Percentiles rank a stretch among this genome's conserved stretches.
These are phyloP conservation scores for Procambarus virginalis DNA, from an alignment of 1,140 invertebrate species.

Conservation along the genomic window DNA sequence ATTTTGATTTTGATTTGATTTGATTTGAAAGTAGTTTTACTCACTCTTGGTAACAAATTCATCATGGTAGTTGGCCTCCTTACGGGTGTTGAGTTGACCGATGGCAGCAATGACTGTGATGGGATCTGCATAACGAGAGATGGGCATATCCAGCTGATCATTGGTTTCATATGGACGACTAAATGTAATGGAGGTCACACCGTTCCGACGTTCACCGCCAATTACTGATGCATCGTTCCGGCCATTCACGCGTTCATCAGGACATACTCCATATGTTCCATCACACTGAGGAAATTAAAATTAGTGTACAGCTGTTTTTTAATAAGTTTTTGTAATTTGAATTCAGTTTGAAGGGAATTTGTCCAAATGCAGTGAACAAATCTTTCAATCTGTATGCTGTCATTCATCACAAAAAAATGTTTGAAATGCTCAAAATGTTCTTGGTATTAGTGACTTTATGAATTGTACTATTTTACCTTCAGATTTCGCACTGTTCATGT, in stretches of 20 bases:
- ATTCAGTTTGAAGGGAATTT: too few relatives aligned
- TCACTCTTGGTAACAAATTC: conserved; percentile 79
- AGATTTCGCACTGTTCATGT: too few relatives aligned
- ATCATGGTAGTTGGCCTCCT: conserved; percentile 88
- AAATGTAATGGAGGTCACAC: conserved; percentile 88
- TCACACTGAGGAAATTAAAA: conserved; percentile 73
- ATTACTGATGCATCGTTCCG: conserved; percentile 85
- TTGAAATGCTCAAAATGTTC: too few relatives aligned
- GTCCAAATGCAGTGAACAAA: too few relatives aligned
- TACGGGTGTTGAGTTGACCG: conserved; percentile 84
- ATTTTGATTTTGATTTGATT: too few relatives aligned
- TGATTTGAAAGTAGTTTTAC: not conserved
- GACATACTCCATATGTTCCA: conserved; percentile 87
- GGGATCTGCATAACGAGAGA: conserved; percentile 24
- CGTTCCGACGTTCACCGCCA: conserved; percentile 84
- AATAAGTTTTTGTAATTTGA: too few relatives aligned
- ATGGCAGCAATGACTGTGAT: conserved; percentile 87
- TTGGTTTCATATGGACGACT: conserved; percentile 84
- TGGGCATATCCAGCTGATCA: conserved; percentile 74
- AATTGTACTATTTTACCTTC: too few relatives aligned
- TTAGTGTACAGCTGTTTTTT: too few relatives aligned
- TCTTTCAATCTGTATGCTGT: too few relatives aligned
- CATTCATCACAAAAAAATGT: too few relatives aligned
- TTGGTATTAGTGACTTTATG: too few relatives aligned
- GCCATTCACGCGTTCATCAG: conserved; percentile 86